Base-by-base conservation (phyloP, 2,888 invertebrate species). In the Eristalis pertinax region DNA sequence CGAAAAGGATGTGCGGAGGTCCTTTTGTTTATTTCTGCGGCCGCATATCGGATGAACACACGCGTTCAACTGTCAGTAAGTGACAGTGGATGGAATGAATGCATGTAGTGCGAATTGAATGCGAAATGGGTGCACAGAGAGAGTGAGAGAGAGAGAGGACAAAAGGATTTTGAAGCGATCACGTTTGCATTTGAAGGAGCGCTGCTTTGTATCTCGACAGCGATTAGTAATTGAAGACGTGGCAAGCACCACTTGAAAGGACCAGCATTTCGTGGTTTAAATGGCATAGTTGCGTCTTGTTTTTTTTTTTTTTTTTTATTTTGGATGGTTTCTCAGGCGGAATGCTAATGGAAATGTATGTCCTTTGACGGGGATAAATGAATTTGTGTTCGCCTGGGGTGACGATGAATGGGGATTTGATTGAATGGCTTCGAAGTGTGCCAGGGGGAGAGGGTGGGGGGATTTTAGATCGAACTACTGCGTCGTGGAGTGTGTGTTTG, bases 171-270 rank as follows among this genome's bases (percentile, higher is more conserved):
- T 63, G 15, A 77, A 80, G 43, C 35, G 64, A 84, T 84, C 83
- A 84, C 79, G 84, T 75, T 70, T 41, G 26, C 65, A 50, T 41
- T n/a, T 74, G 38, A 32, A 64, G 38, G 56, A 29, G 29, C 56
- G 58, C 56, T 80, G 50, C 19, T 63, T 26, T 15, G 32, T 64
- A n/a, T 32, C 58, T 58, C 68, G 29, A n/a, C 32, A 60, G 50
- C 69, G 79, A 79, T 84, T 84, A 84, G 84, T 75, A 75, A 79
- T 74, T 78, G 78, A 69, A 74, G 84, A 74, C 58, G 64, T 84
- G 84, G 11, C 83, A 83, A 72, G 41, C 29, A 68, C 35, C 70
- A 32, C 56, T 50, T 15, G 70, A 1, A 50, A 38, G 72, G 29
- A 41, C 60, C 26, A 60, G 62, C 50, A 50, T 26, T 74, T 58